Percentiles rank a stretch among this genome's conserved stretches.
Conservation (phyloP, 2,113 vertebrate species). For the Ophiodon elongatus region DNA sequence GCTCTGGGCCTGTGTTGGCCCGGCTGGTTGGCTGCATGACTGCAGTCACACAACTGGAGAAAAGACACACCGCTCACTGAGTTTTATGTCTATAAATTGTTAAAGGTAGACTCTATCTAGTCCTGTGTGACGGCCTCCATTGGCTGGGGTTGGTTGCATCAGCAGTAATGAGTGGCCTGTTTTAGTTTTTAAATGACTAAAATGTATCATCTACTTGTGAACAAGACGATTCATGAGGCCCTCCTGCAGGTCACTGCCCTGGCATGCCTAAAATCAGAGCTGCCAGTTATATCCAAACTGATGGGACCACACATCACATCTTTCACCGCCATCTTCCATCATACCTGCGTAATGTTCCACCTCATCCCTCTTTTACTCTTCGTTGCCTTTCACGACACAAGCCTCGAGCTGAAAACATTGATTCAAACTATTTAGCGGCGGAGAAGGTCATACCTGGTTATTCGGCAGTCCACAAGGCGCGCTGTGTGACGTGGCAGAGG, state of each 20-base stretch:
- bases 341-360: constrained; percentile 6
- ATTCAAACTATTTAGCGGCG: not conserved
- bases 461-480: constrained; percentile 11
- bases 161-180: not conserved
- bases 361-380: not conserved
- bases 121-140: not conserved
- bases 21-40: not conserved
- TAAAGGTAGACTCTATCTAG: constrained; percentile 11
- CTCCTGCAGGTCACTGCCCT: not conserved
- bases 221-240: not conserved
- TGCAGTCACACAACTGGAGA: constrained; percentile 25
- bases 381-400: not conserved
- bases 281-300: not conserved
- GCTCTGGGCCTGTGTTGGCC: constrained; percentile 29
- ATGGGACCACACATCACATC: not conserved
- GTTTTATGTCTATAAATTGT: not conserved
- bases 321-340: not conserved
- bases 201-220: not conserved
- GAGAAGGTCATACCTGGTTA: constrained; percentile 14
- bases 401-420: constrained; percentile 12
- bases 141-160: not conserved
- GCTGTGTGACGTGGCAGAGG: constrained; percentile 33
- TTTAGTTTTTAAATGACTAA: constrained; percentile 43
- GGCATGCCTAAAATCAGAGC: not conserved
- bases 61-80: not conserved